Evolutionary conservation across 2,888 invertebrate genomes (phyloP), one percentile per base, ranked within the genome.

Genomic region (Rambutsinella grinnellia): DNA sequence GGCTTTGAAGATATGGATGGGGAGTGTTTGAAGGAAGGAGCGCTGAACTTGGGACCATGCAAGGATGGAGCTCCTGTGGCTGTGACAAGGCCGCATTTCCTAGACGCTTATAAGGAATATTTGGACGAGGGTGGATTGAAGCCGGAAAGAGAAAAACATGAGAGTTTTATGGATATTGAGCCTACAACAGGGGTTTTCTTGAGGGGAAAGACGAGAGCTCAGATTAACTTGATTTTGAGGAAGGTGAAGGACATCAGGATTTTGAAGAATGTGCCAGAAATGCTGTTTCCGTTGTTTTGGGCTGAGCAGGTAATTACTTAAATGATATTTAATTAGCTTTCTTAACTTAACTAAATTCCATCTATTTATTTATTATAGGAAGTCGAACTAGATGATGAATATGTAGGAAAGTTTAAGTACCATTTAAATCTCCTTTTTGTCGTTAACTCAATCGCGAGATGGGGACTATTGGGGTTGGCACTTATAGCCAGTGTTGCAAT

Each of bases 121-220:
- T n/a, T n/a, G n/a, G 89, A 93, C 44, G 94, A 13, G n/a, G 17
- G 17, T 5, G 51, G 51, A 17, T n/a, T 51, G 17, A 51, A 13
- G 17, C 51, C 51, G 6, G 17, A 17, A n/a, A 46, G 60, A 19
- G 1, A 17, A 61, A 26, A 10, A 21, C 60, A 60, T 23, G 21
- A 44, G 23, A 19, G 44, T 23, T 60, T 44, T 23, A 6, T 60
- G 19, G 44, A 44, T 10, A 62, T 62, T 62, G 62, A 62, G 27
- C 49, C 46, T 5, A 1, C n/a, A 3, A 49, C 62, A 6, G 62
- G 62, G 17, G 26, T 26, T 2, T 1, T 26, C 1, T 27, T 62
- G 1, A 5, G 15, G 26, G 44, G 23, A n/a, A 13, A 24, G 17
- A 24, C 8, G 17, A 56, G 28, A 36, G 6, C 56, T 36, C 44